Conservation (phyloP, 2,113 vertebrate genomes). For the Eclectus roratus region DNA sequence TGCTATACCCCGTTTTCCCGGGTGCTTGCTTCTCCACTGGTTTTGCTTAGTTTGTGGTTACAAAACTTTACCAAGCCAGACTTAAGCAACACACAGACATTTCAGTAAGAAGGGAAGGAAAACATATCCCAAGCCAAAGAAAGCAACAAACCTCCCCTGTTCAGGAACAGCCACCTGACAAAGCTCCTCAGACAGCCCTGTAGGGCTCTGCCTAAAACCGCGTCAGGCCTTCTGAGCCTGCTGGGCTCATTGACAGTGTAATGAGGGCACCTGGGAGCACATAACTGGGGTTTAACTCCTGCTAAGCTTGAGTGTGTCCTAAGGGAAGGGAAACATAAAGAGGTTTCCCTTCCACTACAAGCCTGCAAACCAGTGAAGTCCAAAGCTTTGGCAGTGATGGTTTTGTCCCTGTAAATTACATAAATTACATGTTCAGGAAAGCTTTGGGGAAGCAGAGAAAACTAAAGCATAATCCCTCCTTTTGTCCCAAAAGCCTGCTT, state of each 20-base stretch:
- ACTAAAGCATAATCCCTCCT: background rate
- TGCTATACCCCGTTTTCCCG: fast-evolving
- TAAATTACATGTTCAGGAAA: fast-evolving
- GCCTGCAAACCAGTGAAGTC: background rate
- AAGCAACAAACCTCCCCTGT: background rate
- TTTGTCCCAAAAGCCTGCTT: background rate
- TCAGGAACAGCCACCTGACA: background rate
- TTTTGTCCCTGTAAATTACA: fast-evolving
- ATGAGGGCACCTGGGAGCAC: background rate
- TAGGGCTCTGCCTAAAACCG: background rate
- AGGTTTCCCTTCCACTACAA: background rate
- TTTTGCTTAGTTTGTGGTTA: background rate
- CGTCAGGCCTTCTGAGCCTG: background rate
- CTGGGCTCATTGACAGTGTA: background rate
- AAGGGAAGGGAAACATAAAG: background rate
- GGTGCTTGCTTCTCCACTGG: background rate
- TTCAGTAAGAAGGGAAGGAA: background rate
- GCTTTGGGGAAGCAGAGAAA: background rate
- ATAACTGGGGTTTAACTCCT: background rate
- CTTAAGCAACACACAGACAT: background rate
- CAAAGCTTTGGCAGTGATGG: background rate
- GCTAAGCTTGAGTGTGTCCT: background rate
- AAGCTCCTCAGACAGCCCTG: background rate
- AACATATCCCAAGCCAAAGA: background rate
- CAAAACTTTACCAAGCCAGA: background rate